Evolutionary conservation across 2,888 invertebrate species (phyloP), one percentile per base, ranked within the genome.

Genomic region (Thelaira solivaga): DNA sequence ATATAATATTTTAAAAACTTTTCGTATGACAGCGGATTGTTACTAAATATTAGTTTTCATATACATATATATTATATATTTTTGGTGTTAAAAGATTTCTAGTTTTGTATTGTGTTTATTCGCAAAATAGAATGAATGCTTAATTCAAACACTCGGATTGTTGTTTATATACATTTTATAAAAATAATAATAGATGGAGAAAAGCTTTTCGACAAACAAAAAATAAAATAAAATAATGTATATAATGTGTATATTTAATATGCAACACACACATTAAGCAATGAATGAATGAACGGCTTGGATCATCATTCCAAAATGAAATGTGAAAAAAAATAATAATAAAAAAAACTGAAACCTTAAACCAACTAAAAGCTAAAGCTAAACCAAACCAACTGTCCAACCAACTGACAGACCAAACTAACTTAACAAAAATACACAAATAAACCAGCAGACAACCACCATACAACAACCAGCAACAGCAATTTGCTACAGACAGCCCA

Each of bases 211-310:
- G 6, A 20, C n/a, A 53, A 7, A 53, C 20, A 34, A 61, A 59
- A 36, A 29, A 41, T 16, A 49, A 39, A 22, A 5, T 22, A 26
- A 55, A 41, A 59, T 16, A n/a, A n/a, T n/a, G n/a, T n/a, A n/a
- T n/a, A n/a, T n/a, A n/a, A n/a, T n/a, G n/a, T n/a, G n/a, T n/a
- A 36, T 68, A 73, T 73, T 77, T 77, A 77, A 73, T 64, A 77
- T 77, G 55, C 77, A 73, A 22, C 64, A 68, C 77, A 62, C 77
- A 77, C 57, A 51, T 64, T 73, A 45, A 59, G 62, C 45, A 64
- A 65, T 71, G 53, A 64, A 64, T 31, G 5, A 10, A 61, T 51
- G 59, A 51, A 71, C 45, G 53, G 47, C 62, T 51, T 41, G 71
- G 45, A 53, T 61, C 61, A 68, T 68, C 55, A 61, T 65, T 11